Evolutionary conservation across 2,888 invertebrate species (phyloP).

Genomic region (Erebia ligea): DNA sequence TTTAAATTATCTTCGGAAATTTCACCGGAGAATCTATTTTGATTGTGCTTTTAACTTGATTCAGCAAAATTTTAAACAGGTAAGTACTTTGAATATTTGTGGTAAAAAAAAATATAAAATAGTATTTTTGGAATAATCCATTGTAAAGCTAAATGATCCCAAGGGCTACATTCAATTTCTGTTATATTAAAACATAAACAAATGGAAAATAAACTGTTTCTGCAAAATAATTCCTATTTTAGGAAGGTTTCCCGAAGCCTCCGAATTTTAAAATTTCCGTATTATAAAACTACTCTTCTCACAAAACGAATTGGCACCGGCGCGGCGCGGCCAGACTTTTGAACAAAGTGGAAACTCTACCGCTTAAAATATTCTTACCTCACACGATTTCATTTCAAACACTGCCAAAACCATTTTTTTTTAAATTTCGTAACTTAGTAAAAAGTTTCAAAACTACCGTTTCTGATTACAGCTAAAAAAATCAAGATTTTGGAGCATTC

Average conservation of each 20-base stretch:
- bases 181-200: neutral
- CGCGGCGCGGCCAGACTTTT: neutral
- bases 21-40: neutral
- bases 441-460: too few species aligned
- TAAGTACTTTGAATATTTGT: neutral
- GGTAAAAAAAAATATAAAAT: neutral
- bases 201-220: neutral
- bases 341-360: conserved; percentile 2
- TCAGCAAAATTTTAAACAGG: neutral
- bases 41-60: neutral
- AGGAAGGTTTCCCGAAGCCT: neutral
- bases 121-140: too few species aligned
- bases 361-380: neutral
- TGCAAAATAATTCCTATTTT: neutral
- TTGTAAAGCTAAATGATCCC: neutral
- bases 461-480: too few species aligned
- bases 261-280: neutral
- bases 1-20: neutral
- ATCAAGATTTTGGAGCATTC: too few species aligned
- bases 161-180: neutral
- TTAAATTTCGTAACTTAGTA: too few species aligned
- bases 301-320: conserved; percentile 15
- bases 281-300: conserved; percentile 15
- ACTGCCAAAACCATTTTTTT: neutral
- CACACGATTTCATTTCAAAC: neutral